Conservation (phyloP, 2,888 invertebrate genomes). For the Agrochola lychnidis region DNA sequence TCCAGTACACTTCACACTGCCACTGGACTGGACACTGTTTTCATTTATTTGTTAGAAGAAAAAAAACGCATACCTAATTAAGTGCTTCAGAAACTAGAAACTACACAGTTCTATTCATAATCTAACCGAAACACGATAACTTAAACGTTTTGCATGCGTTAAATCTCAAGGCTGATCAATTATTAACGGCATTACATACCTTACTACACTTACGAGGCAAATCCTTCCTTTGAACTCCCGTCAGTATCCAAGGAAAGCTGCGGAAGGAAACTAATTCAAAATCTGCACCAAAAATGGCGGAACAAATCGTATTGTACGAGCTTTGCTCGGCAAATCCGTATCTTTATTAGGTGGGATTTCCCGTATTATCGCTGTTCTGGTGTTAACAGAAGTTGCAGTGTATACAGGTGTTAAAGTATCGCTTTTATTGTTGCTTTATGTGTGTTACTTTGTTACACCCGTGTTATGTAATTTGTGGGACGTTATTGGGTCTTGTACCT, state of each 20-base stretch:
- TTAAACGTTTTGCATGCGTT: constrained; percentile 42
- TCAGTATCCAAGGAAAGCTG: constrained; percentile 25
- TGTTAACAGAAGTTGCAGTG: constrained; percentile 49
- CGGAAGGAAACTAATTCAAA: constrained; percentile 57
- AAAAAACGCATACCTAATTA: neutral
- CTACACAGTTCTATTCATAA: constrained; percentile 24
- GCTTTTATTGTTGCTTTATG: constrained; percentile 33
- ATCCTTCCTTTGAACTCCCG: constrained; percentile 28
- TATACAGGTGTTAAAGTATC: constrained; percentile 43
- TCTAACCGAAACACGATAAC: constrained; percentile 40
- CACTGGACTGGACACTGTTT: neutral
- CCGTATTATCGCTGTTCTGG: constrained; percentile 50
- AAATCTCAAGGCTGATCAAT: constrained; percentile 52
- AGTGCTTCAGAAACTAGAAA: constrained; percentile 33
- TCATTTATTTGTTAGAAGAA: neutral
- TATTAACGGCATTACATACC: constrained; percentile 12
- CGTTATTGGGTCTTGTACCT: neutral
- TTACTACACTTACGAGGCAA: neutral
- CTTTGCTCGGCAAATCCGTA: constrained; percentile 58
- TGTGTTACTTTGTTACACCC: constrained; percentile 27
- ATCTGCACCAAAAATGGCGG: constrained; percentile 60
- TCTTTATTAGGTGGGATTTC: constrained; percentile 61
- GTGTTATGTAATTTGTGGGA: constrained; percentile 8
- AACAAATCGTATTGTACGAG: constrained; percentile 58
- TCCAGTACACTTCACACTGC: neutral